Evolutionary conservation across 2,888 invertebrate species (phyloP), one percentile per base, ranked within the genome.

Genomic region (Metacarcinus magister): DNA sequence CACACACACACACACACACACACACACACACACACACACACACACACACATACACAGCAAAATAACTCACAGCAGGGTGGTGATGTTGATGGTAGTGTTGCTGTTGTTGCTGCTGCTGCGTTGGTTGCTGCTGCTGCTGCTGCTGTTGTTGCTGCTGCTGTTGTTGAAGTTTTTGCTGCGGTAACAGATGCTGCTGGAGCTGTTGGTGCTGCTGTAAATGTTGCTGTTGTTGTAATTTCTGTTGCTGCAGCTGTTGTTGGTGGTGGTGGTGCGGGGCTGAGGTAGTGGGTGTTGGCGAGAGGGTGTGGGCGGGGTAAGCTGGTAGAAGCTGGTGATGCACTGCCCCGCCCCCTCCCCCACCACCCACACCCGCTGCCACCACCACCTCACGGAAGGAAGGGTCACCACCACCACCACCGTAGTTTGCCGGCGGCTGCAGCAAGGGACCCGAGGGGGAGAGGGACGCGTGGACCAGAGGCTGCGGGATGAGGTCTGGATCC

Each of bases 401-500:
- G 44, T 95, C 95, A 10, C 54, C 67, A 0, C 95, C 95, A 19
- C 95, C 94, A 0, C 95, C 94, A 2, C 95, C 87, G 46, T 95
- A 95, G 82, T 60, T 95, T n/a, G 95, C 90, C 0, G 95, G 95
- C 13, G 95, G 95, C 32, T 89, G 91, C 67, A 95, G 93, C 32
- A 95, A 94, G 0, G 95, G 95, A 23, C 95, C 95, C 8, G 95
- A 94, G n/a, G 95, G 95, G 16, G 95, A 90, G 90, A 95, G 94
- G 89, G 93, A 48, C 13, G 95, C 54, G 67, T 93, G 94, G n/a
- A 75, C 82, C 82, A 96, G 75, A n/a, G 67, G 67, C 48, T 94
- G 94, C 10, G 96, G 92, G 75, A 96, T 96, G 39, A 96, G 92
- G 92, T 96, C 96, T 10, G 96, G 96, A 39, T 96, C 96, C 28